These are phyloP conservation scores for Vultur gryphus DNA, from an alignment of 2,797 vertebrate genomes.

Conservation along the genomic window DNA sequence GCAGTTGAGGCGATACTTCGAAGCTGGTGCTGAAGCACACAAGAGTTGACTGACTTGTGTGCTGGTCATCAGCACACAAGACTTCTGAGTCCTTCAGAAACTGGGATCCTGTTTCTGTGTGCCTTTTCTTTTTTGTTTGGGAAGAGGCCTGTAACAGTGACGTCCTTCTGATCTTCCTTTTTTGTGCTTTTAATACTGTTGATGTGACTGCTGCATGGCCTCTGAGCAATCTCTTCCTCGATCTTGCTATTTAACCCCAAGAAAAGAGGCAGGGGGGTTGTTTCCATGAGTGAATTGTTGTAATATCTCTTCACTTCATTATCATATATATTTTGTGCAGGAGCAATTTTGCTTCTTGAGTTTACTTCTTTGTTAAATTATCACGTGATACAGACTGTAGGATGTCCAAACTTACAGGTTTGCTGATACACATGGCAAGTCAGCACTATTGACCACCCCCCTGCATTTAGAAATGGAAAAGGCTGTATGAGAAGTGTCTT, in stretches of 20 bases:
- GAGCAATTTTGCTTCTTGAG: not conserved
- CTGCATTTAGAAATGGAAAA: not conserved
- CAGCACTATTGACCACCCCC: not conserved
- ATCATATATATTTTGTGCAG: not conserved
- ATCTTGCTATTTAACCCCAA: not conserved
- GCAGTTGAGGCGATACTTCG: not conserved
- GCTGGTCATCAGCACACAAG: not conserved
- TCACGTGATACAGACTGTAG: accelerated
- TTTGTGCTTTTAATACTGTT: not conserved
- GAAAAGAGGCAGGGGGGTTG: not conserved
- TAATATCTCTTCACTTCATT: not conserved
- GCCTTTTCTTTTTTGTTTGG: not conserved
- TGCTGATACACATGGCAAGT: not conserved
- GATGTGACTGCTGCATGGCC: not conserved
- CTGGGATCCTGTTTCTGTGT: not conserved
- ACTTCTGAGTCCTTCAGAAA: not conserved
- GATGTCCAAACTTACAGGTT: not conserved
- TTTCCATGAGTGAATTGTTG: not conserved
- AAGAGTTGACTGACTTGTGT: not conserved
- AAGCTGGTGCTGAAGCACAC: not conserved
- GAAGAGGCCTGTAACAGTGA: not conserved
- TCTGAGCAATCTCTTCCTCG: not conserved
- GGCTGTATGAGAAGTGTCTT: not conserved
- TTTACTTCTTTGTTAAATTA: not conserved
- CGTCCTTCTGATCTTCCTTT: not conserved